These are phyloP conservation scores for Lepidocolaptes lacrymiger DNA, from an alignment of 2,797 vertebrate genomes.

Conservation along the genomic window DNA sequence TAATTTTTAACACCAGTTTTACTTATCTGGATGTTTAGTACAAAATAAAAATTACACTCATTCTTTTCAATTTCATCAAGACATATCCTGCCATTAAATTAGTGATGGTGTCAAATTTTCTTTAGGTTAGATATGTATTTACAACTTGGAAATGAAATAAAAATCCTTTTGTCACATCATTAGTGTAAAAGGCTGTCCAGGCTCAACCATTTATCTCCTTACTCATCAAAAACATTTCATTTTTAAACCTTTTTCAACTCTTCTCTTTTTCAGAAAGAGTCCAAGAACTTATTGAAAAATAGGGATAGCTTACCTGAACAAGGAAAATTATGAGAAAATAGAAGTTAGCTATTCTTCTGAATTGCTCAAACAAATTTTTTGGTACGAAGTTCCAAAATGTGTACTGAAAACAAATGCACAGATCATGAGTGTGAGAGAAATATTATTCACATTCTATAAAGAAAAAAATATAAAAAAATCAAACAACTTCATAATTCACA, in stretches of 20 bases:
- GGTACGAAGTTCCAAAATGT: conserved; percentile 98
- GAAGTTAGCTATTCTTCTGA: conserved; percentile 97
- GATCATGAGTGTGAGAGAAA: not conserved
- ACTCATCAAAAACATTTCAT: not conserved
- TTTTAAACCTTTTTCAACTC: not conserved
- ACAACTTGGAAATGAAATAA: not conserved
- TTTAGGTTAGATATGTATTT: not conserved
- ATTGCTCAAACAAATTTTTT: conserved; percentile 98
- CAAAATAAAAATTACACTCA: not conserved
- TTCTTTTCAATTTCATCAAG: not conserved
- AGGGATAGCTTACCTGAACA: conserved; percentile 86
- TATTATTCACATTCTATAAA: not conserved
- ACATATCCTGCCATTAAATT: not conserved
- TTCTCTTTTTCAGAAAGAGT: not conserved
- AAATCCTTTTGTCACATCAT: not conserved
- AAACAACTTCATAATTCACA: not conserved
- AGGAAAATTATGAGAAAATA: conserved; percentile 99
- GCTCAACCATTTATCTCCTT: not conserved
- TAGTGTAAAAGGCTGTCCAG: not conserved
- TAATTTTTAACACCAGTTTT: not conserved
- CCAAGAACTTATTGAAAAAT: not conserved
- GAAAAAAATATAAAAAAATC: not conserved
- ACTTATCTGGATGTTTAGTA: not conserved
- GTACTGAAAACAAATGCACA: conserved; percentile 81
- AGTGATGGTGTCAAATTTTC: not conserved